Base-by-base conservation (phyloP, 64 coral and sea anemone genomes). In the Actinia equina region DNA sequence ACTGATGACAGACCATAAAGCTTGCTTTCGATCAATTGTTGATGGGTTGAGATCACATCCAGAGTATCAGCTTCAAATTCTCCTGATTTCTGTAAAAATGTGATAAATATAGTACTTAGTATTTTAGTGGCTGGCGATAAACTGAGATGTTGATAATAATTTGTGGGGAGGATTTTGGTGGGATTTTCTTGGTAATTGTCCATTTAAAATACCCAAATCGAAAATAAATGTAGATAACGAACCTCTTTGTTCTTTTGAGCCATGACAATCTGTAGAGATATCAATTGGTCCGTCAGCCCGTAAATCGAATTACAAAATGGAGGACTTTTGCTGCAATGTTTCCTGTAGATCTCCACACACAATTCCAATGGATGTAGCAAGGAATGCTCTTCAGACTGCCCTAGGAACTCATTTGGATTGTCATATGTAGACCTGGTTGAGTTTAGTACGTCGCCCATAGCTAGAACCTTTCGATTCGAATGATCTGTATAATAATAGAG, bases 301-400 rank as follows among this genome's bases (percentile, higher is more conserved):
- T 87, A 92, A 57, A 92, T 87, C 60, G 90, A 92, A 71, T 87
- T 74, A 87, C 90, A 92, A 42, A 87, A 92, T 57, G 90, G 85
- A 59, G 49, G 78, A 44, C 17, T 89, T 41, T 92, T 92, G 43
- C 46, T 87, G 26, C 46, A 61, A 74, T 87, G 59, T 92, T 81
- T 80, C 37, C 90, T 81, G 77, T 87, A 92, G 3, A 92, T 78
- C 22, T 83, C 25, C 82, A 92, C 79, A 26, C 86, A 42, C 57
- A 92, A 58, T 87, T 87, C 90, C 20, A 87, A 23, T 52, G 85
- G 77, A 42, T 86, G 85, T 70, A 82, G 64, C 5, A 82, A 81
- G 6, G 22, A 49, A 52, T 81, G 17, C 27, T 52, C 49, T 10
- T 52, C 44, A 13, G 44, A 22, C 45, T 81, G 69, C 13, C 13